A percentile compares a stretch with the other conserved stretches of the same genome.
Evolutionary conservation across 2,113 vertebrate species (phyloP).

Genomic region (Strix aluco): DNA sequence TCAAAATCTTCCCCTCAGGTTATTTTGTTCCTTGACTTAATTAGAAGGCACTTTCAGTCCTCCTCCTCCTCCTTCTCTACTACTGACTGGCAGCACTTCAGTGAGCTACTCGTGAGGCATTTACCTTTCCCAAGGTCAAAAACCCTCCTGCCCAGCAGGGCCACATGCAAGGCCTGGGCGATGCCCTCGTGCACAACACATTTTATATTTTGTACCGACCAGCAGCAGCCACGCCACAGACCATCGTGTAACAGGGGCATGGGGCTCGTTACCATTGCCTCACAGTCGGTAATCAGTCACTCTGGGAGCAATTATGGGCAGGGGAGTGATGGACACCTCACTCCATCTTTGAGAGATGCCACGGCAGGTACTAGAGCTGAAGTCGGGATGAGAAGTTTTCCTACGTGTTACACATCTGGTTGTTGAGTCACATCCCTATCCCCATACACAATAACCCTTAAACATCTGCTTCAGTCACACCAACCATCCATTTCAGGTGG

Average conservation of each 20-base stretch:
- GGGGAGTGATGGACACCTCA: background rate
- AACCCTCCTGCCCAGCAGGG: background rate
- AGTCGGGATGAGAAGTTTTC: background rate
- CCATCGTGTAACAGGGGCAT: rapidly evolving
- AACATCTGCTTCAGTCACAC: background rate
- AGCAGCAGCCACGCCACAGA: rapidly evolving
- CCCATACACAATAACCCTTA: background rate
- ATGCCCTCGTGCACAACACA: background rate
- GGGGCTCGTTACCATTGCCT: background rate
- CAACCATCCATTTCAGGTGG: background rate
- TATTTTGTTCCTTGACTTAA: background rate
- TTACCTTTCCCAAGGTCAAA: background rate
- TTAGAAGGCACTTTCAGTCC: background rate
- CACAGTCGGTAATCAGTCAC: background rate
- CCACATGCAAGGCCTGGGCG: rapidly evolving
- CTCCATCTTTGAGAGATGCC: background rate
- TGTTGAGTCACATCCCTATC: background rate
- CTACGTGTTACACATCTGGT: rapidly evolving
- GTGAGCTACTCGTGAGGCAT: rapidly evolving
- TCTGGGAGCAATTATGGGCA: background rate
- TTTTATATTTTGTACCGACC: background rate
- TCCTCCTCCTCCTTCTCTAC: background rate
- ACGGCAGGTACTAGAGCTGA: background rate
- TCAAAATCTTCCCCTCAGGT: background rate
- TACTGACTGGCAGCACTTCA: too few relatives aligned